phyloP scores from a whole-genome alignment of 2,888 invertebrate genomes.

The Caenorhabditis sp. region DNA sequence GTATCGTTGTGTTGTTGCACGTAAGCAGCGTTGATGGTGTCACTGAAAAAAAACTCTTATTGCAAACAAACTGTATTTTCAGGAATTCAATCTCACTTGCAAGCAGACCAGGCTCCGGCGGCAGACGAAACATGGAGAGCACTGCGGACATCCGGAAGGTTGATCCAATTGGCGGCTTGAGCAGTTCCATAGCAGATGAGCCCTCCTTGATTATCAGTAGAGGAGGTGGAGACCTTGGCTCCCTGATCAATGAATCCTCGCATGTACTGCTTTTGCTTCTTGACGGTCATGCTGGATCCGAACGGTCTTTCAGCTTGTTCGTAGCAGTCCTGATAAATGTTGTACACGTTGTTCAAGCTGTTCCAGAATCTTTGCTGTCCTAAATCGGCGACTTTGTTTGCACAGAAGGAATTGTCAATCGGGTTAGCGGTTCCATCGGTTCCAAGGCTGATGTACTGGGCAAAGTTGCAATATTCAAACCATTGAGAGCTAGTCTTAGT shows the following conservation, averaged over 20 bases:
- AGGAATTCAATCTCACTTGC: conserved; percentile 46
- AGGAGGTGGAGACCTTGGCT: conserved; percentile 51
- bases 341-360: conserved; percentile 70
- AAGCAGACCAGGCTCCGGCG: conserved; percentile 57
- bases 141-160: conserved; percentile 55
- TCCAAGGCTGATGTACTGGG: conserved; percentile 61
- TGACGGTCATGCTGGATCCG: conserved; percentile 56
- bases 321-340: conserved; percentile 74
- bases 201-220: conserved; percentile 66
- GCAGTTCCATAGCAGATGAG: conserved; percentile 66
- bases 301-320: conserved; percentile 58
- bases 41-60: conserved; percentile 49
- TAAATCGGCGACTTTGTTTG: conserved; percentile 55
- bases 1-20: conserved; percentile 74
- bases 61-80: neutral
- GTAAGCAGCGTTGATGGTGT: conserved; percentile 68
- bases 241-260: conserved; percentile 63
- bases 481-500: conserved; percentile 54
- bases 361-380: conserved; percentile 61
- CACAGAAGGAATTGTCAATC: conserved; percentile 57
- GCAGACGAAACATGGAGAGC: conserved; percentile 58
- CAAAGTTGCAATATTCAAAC: conserved; percentile 70
- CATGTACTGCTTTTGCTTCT: conserved; percentile 23
- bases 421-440: conserved; percentile 57
- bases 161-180: conserved; percentile 60